Percentiles rank a stretch among this genome's conserved stretches.
These are phyloP conservation scores for Eudyptes chrysolophus DNA, from an alignment of 2,113 vertebrate species.

Conservation along the genomic window DNA sequence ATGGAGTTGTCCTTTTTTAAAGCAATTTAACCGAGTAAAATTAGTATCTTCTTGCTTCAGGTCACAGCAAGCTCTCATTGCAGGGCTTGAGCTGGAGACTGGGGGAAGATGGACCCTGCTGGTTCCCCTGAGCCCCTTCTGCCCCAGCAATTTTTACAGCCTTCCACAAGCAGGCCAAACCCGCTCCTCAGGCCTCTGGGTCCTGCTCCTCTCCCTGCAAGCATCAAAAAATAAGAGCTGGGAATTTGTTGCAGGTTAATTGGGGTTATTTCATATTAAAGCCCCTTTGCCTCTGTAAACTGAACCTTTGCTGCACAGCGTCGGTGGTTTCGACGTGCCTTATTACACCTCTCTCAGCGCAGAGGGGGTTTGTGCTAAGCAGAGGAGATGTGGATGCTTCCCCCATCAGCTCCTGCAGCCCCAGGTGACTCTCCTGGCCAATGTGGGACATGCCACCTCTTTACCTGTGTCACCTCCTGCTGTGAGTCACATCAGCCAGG, in stretches of 20 bases:
- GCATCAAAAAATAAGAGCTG: not conserved
- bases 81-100: not conserved
- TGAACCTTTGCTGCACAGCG: not conserved
- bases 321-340: accelerated
- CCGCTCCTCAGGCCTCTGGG: not conserved
- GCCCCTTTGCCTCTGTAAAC: not conserved
- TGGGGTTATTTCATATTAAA: conserved; percentile 29
- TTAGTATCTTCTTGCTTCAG: not conserved
- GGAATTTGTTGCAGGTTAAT: conserved; percentile 29
- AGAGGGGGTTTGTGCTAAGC: not conserved
- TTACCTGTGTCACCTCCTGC: not conserved
- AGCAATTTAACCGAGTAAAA: not conserved
- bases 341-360: accelerated
- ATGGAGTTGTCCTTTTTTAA: not conserved
- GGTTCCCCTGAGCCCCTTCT: not conserved
- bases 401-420: not conserved
- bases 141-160: not conserved
- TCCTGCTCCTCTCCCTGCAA: not conserved
- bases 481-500: not conserved
- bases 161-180: not conserved
- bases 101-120: not conserved
- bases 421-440: not conserved
- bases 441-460: accelerated
- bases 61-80: not conserved
- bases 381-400: not conserved